Evolutionary conservation across 2,797 vertebrate species (phyloP).

Genomic region (Picus viridis): DNA sequence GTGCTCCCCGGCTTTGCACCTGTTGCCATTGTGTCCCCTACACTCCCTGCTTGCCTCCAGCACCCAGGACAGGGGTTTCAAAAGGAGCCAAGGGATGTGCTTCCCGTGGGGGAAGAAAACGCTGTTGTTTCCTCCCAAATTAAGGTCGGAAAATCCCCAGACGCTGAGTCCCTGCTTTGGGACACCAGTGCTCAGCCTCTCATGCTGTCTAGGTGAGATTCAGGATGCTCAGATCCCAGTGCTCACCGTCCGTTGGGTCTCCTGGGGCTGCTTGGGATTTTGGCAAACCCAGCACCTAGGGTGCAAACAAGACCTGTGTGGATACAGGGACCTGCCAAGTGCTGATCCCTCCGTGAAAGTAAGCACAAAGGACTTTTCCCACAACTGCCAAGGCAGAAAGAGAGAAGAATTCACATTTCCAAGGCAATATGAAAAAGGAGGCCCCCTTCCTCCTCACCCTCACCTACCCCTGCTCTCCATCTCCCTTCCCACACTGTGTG

Average conservation of each 20-base stretch:
- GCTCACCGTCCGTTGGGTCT: not conserved
- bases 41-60: not conserved
- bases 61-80: accelerated
- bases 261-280: not conserved
- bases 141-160: accelerated
- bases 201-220: accelerated
- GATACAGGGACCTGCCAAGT: not conserved
- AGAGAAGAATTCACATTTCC: not conserved
- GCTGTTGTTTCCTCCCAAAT: not conserved
- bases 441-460: not conserved
- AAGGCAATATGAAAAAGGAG: not conserved
- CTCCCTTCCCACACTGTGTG: not conserved
- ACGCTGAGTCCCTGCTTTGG: accelerated
- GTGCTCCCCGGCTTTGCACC: not conserved
- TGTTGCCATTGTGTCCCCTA: accelerated
- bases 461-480: not conserved
- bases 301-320: accelerated
- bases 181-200: not conserved
- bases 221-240: not conserved
- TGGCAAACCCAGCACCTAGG: not conserved
- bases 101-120: accelerated
- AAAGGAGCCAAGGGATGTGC: accelerated
- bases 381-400: not conserved
- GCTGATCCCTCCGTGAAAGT: accelerated
- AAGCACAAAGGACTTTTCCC: not conserved